phyloP scores from a whole-genome alignment of 2,888 invertebrate species.

The Caenorhabditis doughertyi region DNA sequence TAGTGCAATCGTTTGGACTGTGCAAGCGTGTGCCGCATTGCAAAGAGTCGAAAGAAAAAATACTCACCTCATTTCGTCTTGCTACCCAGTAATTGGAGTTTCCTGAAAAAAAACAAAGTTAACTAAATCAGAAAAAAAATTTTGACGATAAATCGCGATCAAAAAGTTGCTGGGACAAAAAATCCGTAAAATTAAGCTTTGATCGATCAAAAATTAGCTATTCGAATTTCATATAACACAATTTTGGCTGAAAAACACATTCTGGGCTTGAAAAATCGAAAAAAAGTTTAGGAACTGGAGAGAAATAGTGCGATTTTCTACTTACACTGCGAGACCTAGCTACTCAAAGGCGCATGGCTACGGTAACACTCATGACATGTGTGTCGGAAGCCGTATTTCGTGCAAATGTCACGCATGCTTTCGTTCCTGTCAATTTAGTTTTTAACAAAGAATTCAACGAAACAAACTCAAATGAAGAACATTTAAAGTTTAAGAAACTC shows the following conservation, averaged over 20 bases:
- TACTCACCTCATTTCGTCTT: conserved; percentile 66
- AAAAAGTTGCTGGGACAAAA: neutral
- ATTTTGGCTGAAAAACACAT: conserved; percentile 44
- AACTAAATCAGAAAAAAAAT: conserved; percentile 8
- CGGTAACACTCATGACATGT: conserved; percentile 53
- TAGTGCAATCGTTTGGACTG: no score
- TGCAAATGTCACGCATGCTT: conserved; percentile 5
- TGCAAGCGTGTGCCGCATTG: no score
- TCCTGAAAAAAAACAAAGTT: conserved; percentile 53
- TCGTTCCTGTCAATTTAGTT: no score
- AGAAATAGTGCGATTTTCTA: conserved; percentile 17
- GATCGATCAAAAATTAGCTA: neutral
- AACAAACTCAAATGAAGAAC: neutral
- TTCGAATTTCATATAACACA: conserved; percentile 12
- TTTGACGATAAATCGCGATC: neutral
- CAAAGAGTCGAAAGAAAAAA: conserved; percentile 9
- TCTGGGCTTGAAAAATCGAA: conserved; percentile 35
- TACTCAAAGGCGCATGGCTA: conserved; percentile 39
- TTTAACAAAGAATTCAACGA: no score
- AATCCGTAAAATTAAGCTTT: neutral
- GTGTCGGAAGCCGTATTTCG: conserved; percentile 20
- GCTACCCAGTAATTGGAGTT: conserved; percentile 60
- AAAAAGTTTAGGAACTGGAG: conserved; percentile 59
- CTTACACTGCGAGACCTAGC: conserved; percentile 24
- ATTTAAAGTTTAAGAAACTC: neutral